These are phyloP conservation scores for Oreortyx pictus DNA, from an alignment of 2,797 vertebrate species.

Conservation along the genomic window DNA sequence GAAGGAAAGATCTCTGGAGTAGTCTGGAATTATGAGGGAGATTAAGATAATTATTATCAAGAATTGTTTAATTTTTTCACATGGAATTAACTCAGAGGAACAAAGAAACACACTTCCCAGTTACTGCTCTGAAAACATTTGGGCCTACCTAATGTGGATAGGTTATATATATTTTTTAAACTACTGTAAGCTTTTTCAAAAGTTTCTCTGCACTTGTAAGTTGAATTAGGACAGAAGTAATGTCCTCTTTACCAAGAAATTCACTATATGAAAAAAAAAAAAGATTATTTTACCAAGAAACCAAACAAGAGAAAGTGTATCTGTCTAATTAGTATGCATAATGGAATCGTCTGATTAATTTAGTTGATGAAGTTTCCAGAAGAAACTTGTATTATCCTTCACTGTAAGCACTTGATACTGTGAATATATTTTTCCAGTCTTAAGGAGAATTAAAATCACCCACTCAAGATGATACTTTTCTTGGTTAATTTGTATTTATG, in stretches of 20 bases:
- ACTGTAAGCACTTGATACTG: background rate
- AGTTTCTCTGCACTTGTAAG: background rate
- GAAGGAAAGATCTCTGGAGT: background rate
- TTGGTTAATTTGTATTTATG: constrained; percentile 6
- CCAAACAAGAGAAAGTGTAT: background rate
- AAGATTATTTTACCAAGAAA: background rate
- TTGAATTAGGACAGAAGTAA: background rate
- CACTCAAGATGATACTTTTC: background rate
- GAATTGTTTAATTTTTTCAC: background rate
- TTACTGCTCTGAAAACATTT: background rate
- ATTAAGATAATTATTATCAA: background rate
- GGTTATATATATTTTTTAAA: background rate
- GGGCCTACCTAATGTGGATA: background rate
- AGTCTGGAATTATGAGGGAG: background rate
- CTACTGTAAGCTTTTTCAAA: background rate
- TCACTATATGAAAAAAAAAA: background rate
- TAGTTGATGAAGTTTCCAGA: background rate
- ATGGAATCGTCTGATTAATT: background rate
- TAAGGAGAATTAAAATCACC: background rate
- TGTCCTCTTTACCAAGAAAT: background rate
- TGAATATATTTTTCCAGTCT: background rate
- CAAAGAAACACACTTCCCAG: fast-evolving
- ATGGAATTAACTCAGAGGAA: background rate
- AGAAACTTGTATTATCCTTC: background rate
- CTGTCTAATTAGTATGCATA: background rate